Base-by-base conservation (phyloP, 2,888 invertebrate genomes). In the Melinaea marsaeus region DNA sequence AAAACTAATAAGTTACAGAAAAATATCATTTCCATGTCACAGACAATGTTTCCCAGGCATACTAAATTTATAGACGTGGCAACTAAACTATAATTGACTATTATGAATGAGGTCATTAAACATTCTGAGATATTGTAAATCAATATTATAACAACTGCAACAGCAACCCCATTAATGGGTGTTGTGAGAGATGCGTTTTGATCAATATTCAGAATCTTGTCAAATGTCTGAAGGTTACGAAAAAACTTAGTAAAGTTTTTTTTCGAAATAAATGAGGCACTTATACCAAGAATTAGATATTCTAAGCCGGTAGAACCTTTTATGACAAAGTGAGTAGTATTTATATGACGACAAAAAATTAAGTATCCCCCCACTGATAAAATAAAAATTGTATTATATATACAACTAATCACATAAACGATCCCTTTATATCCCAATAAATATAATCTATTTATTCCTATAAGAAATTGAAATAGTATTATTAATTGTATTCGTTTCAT, bases 1-100 rank as follows among this genome's bases (percentile, higher is more conserved):
- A 73, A 72, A 58, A 75, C 69, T 0, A 86, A 69, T 33, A 85
- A 66, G 4, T 77, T 65, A 3, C 81, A 76, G 57, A 79, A 79
- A 45, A 85, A 76, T 7, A 83, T 63, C 37, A 78, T 81, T 61
- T 88, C 88, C 35, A 70, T 71, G 59, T 87, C 87, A 58, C 83
- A 84, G 0, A 76, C 70, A 6, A 79, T 48, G 33, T 77, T 62
- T 51, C 78, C 72, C 3, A 83, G 42, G 22, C 75, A 79, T 0
- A 72, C 46, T 1, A 71, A 37, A 32, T 51, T 55, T 2, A 62
- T 11, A 3, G 55, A 58, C 34, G 54, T 42, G 4, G 46, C n/a
- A 13, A 51, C 5, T 34, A 32, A 32, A 48, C 11, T 32, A 9
- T 4, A 46, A n/a, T 11, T 22, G 59, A 35, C 58, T 9, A 58